Evolutionary conservation across 2,888 invertebrate species (phyloP).

Genomic region (Megastigmus dorsalis): DNA sequence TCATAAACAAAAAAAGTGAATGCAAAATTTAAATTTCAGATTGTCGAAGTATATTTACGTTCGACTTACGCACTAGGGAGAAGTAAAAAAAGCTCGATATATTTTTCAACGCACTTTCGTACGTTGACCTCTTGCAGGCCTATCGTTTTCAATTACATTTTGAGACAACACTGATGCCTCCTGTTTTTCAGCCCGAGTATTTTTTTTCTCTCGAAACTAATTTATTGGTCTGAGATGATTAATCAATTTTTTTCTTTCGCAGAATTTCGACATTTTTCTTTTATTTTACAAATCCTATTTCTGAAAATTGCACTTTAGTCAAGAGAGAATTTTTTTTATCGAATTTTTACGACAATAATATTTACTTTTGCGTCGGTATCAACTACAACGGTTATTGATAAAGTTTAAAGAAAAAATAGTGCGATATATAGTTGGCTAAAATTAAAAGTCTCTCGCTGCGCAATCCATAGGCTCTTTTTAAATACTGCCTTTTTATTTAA

Average conservation of each 20-base stretch:
- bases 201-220: background rate
- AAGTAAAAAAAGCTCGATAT: background rate
- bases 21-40: background rate
- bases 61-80: background rate
- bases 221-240: background rate
- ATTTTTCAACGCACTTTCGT: background rate
- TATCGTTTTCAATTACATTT: background rate
- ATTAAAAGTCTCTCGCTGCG: too few species aligned
- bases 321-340: background rate
- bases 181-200: too few species aligned
- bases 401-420: too few species aligned
- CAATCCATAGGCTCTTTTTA: background rate
- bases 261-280: background rate
- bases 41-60: background rate
- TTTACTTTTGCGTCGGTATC: too few species aligned
- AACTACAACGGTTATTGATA: too few species aligned
- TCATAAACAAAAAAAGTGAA: too few species aligned
- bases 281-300: background rate
- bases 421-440: too few species aligned
- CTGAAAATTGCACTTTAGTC: background rate
- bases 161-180: too few species aligned
- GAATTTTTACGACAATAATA: too few species aligned
- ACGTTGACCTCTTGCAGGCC: background rate
- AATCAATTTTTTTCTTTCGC: background rate
- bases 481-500: constrained; percentile 6